Base-by-base conservation (phyloP, 1,140 invertebrate species). In the Paraescarpia echinospica region DNA sequence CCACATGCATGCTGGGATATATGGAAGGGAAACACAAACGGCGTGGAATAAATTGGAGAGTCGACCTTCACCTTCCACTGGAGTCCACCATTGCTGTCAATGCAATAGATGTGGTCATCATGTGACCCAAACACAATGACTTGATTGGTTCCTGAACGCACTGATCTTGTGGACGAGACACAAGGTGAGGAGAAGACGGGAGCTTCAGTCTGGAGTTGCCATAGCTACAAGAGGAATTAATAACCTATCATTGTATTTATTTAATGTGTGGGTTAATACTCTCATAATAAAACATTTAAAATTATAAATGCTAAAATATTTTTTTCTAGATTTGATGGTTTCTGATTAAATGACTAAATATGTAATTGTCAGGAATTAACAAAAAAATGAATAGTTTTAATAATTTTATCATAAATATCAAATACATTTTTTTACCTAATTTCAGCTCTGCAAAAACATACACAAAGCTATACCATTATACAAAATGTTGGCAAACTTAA, bases 151-250 rank as follows among this genome's bases (percentile, higher is more conserved):
- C 94, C 34, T 91, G 35, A 8, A 34, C 95, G 93, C 94, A 93
- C 94, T 92, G 93, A 94, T 18, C 22, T 77, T 1, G 59, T 22
- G 1, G 95, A 92, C 90, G 95, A 91, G 33, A 94, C 91, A 41
- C 94, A 93, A 48, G 97, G 95, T 88, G 97, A 97, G 9, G 97
- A 97, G 96, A 98, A 98, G 93, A 98, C 96, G 93, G 97, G 97
- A 27, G 97, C 97, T 92, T 96, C 94, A 89, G 96, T 96, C 89
- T 96, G 89, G 92, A 96, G 97, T 51, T 94, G 96, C 97, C 97
- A 97, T 33, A 97, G 96, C 97, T 97, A 59, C 31, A 77, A 77
- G 59, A 91, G 1, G 35, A 77, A 93, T 22, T 12, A 89, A 94
- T 33, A n/a, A 33, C 31, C 6, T 31, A n/a, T 93, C 94, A 95